Evolutionary conservation across 2,113 vertebrate genomes (phyloP).

Genomic region (Azemiops feae): DNA sequence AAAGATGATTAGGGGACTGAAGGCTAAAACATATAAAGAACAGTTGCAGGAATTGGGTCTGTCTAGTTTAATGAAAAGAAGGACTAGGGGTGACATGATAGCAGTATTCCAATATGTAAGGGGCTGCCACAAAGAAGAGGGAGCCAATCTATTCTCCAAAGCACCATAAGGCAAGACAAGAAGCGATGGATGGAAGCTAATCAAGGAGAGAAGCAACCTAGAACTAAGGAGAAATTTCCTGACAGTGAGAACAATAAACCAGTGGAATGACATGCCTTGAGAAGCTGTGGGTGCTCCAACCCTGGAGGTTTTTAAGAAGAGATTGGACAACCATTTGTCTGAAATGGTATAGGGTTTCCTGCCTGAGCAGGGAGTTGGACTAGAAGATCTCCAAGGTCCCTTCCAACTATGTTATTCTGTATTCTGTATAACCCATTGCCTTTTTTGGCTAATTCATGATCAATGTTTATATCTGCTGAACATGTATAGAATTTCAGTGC

Average conservation of each 20-base stretch:
- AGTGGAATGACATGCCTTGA: background rate
- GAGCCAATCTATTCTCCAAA: background rate
- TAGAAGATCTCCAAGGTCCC: background rate
- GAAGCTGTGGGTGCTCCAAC: background rate
- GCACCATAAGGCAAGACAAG: background rate
- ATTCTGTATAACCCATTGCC: background rate
- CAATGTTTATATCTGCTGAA: background rate
- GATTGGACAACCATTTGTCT: background rate
- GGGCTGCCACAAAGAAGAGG: background rate
- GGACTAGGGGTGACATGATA: background rate
- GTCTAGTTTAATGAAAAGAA: background rate
- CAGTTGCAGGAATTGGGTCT: background rate
- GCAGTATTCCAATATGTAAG: background rate
- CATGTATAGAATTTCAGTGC: background rate
- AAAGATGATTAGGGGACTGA: background rate
- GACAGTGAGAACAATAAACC: background rate
- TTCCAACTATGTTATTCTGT: background rate
- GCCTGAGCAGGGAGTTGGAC: background rate
- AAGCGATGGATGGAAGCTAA: background rate
- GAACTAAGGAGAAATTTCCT: background rate
- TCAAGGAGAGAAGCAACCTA: background rate
- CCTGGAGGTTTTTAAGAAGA: background rate
- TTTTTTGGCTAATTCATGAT: background rate
- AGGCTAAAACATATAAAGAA: background rate
- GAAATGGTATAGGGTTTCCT: background rate